phyloP scores from a whole-genome alignment of 2,888 invertebrate species.

The Hydroisotoma schaefferi region DNA sequence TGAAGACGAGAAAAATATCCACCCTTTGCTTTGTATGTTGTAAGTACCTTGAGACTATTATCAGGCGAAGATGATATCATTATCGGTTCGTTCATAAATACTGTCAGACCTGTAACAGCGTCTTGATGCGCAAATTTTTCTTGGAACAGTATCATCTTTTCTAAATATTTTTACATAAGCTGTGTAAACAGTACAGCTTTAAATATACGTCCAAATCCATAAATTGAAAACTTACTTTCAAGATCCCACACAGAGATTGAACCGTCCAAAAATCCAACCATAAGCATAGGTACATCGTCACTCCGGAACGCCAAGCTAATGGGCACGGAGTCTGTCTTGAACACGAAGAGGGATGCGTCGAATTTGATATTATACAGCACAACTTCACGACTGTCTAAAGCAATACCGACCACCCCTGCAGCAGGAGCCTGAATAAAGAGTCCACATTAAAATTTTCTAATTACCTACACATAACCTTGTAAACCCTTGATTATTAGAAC shows the following conservation, averaged over 20 bases:
- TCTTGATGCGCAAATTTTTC: conserved; percentile 72
- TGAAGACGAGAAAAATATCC: conserved; percentile 8
- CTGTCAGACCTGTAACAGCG: conserved; percentile 73
- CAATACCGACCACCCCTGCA: conserved; percentile 84
- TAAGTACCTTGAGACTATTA: conserved; percentile 44
- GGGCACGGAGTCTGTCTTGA: conserved; percentile 88
- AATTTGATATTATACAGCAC: conserved; percentile 80
- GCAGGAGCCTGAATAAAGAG: conserved; percentile 68
- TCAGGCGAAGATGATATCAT: conserved; percentile 89
- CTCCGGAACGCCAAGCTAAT: conserved; percentile 79
- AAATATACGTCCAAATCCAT: conserved; percentile 47
- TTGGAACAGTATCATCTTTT: conserved; percentile 70
- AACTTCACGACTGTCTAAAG: conserved; percentile 75
- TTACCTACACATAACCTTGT: neutral
- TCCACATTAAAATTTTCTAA: neutral
- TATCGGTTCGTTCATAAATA: conserved; percentile 82
- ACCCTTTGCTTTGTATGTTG: neutral
- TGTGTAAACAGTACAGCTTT: conserved; percentile 50
- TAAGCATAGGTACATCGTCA: conserved; percentile 81
- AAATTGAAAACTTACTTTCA: conserved; percentile 51
- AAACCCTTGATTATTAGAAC: neutral
- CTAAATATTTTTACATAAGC: conserved; percentile 56
- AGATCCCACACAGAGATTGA: conserved; percentile 93
- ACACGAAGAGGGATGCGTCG: conserved; percentile 77
- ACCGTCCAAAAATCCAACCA: conserved; percentile 74